Evolutionary conservation across 2,888 invertebrate genomes (phyloP), one percentile per base, ranked within the genome.

Genomic region (Phengaris arion): DNA sequence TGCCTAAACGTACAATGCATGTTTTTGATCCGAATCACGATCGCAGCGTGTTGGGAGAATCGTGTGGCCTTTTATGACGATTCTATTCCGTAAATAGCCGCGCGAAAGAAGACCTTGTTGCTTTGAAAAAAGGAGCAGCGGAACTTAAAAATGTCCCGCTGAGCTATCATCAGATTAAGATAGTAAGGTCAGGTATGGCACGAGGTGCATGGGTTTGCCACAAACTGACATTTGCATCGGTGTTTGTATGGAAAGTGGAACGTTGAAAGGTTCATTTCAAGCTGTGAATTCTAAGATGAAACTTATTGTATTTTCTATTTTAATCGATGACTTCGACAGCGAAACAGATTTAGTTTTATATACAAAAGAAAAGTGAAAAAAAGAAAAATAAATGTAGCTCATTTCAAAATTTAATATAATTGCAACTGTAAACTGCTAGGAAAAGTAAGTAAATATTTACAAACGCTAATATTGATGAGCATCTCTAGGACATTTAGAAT

Each of bases 131-230:
- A 80, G 81, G 54, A 82, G 81, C 72, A 75, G 78, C 69, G 78
- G 77, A 75, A 78, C 68, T 74, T 76, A 57, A 74, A 81, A 81
- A 79, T 80, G 79, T 82, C 90, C 91, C 88, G 89, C 89, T 87
- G 91, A 87, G 88, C 84, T 87, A 90, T 81, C 85, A 90, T 90
- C 89, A 87, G 89, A 89, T 91, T 88, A 85, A 91, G 90, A 90
- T 91, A 89, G 81, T 81, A 85, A 89, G 92, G 92, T 92, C 91
- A 89, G 87, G 88, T 88, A 85, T 85, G 86, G 89, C 89, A 89
- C 87, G 85, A 82, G 84, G 86, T 87, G 86, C 85, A 83, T 81
- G 81, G 83, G 85, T 77, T 77, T 76, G 77, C 76, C 57, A 68
- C 74, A 76, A 76, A 78, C 78, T 78, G 78, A 78, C 76, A 80